phyloP scores from a whole-genome alignment of 2,888 invertebrate species.

The Argyra leucocephala region DNA sequence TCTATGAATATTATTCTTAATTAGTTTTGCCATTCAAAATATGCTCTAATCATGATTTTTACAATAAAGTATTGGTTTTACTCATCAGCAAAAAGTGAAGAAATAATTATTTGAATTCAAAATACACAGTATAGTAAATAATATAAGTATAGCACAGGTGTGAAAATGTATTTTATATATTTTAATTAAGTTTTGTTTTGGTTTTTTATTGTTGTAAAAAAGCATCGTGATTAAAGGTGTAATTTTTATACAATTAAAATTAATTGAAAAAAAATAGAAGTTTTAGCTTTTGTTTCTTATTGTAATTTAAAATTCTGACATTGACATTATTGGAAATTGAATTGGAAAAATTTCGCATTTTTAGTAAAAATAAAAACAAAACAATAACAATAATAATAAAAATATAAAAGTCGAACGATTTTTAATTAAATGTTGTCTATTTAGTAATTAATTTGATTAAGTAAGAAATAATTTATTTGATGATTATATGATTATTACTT shows the following conservation, averaged over 20 bases:
- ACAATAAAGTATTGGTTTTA: no score
- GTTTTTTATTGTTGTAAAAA: not conserved
- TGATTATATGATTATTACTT: no score
- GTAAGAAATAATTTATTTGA: no score
- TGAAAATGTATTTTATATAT: not conserved
- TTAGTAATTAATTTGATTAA: no score
- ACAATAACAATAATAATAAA: no score
- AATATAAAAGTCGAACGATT: no score
- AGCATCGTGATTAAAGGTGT: constrained; percentile 1
- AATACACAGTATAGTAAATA: no score
- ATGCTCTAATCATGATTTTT: not conserved
- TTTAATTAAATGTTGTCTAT: no score
- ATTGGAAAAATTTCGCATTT: not conserved
- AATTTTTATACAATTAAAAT: constrained; percentile 4
- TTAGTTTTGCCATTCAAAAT: not conserved
- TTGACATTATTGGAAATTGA: not conserved
- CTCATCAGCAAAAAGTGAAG: no score
- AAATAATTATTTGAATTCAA: no score
- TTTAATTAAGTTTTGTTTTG: not conserved
- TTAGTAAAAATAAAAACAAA: no score
- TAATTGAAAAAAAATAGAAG: not conserved
- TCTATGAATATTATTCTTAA: constrained; percentile 1
- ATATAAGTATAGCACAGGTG: not conserved
- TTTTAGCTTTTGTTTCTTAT: not conserved
- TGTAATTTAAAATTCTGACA: not conserved